A percentile compares a stretch with the other conserved stretches of the same genome.
These are phyloP conservation scores for Morinoia aosen DNA, from an alignment of 2,888 invertebrate genomes.

Conservation along the genomic window DNA sequence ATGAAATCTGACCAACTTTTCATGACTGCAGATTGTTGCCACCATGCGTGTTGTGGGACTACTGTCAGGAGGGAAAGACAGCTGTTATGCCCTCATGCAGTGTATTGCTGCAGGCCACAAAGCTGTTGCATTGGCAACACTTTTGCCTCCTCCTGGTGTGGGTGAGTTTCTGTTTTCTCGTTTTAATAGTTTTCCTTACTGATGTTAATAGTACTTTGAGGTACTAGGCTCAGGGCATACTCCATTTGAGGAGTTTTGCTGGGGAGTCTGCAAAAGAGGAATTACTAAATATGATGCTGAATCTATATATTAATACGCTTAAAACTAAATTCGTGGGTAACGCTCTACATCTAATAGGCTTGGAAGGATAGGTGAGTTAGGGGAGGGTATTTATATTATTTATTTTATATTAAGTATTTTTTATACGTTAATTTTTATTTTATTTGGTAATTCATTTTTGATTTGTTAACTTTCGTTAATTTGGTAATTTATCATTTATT, in stretches of 20 bases:
- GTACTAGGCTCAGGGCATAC: not conserved
- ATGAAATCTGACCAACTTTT: not conserved
- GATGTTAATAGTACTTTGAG: not conserved
- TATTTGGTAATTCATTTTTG: no score
- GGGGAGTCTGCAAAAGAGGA: not conserved
- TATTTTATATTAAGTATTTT: no score
- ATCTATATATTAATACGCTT: no score
- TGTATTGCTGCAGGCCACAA: constrained; percentile 95
- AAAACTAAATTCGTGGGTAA: no score
- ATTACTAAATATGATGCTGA: no score
- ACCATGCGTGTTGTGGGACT: constrained; percentile 76
- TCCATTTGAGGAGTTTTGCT: not conserved
- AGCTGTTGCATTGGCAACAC: constrained; percentile 95
- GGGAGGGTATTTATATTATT: no score
- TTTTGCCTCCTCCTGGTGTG: constrained; percentile 78
- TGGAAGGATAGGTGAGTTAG: no score
- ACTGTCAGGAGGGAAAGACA: constrained; percentile 99
- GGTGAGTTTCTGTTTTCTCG: constrained; percentile 53
- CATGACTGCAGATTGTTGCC: not conserved
- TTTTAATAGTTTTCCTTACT: not conserved
- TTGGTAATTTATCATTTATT: no score
- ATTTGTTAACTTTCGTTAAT: no score
- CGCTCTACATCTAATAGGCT: no score
- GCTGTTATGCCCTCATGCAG: constrained; percentile 99
- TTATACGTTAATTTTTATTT: no score